phyloP scores from a whole-genome alignment of 2,888 invertebrate genomes.

The Nysson spinosus region DNA sequence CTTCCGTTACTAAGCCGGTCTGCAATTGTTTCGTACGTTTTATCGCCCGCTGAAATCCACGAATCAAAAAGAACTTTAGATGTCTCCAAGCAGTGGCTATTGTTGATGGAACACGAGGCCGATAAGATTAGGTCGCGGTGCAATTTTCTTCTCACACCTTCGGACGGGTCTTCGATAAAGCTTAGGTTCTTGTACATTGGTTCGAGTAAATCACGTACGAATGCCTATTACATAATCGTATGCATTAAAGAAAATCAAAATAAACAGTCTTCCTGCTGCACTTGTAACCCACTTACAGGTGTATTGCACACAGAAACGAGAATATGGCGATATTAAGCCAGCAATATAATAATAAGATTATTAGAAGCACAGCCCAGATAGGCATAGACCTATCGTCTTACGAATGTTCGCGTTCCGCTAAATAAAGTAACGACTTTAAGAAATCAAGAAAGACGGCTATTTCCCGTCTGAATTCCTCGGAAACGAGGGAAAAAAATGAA shows the following conservation, averaged over 20 bases:
- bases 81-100: slow-evolving; percentile 51
- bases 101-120: slow-evolving; percentile 57
- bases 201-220: slow-evolving; percentile 27
- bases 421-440: no score
- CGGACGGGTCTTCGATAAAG: slow-evolving; percentile 44
- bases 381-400: no score
- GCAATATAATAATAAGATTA: no score
- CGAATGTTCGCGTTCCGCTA: no score
- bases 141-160: slow-evolving; percentile 51
- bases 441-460: no score
- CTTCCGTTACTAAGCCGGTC: not conserved
- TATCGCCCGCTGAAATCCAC: slow-evolving; percentile 54
- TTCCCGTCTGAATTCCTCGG: no score
- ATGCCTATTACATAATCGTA: slow-evolving; percentile 12
- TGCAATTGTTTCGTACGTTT: slow-evolving; percentile 36
- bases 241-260: not conserved
- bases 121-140: slow-evolving; percentile 60
- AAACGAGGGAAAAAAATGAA: no score
- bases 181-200: slow-evolving; percentile 55
- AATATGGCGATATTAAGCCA: no score
- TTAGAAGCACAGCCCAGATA: no score
- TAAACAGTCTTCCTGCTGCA: not conserved
- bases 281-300: no score
- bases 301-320: no score
- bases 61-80: slow-evolving; percentile 56